Evolutionary conservation across 2,113 vertebrate species (phyloP).

Genomic region (Oryzias celebensis): DNA sequence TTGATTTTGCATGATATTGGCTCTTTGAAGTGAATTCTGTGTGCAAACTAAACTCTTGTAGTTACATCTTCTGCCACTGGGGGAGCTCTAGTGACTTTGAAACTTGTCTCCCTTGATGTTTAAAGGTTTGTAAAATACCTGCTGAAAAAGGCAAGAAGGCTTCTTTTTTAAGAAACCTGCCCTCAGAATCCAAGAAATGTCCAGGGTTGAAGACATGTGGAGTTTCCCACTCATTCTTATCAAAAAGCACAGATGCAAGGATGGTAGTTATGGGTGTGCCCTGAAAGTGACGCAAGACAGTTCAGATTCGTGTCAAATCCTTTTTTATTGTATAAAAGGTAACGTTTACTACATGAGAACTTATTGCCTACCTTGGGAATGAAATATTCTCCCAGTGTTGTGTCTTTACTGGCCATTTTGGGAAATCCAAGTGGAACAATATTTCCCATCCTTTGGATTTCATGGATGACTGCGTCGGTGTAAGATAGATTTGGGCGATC

Average conservation of each 20-base stretch:
- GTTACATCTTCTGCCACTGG: not conserved
- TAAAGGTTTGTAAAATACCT: conserved; percentile 63
- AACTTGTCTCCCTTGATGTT: no score
- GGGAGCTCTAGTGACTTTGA: no score
- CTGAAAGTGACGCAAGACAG: conserved; percentile 51
- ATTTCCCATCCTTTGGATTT: conserved; percentile 79
- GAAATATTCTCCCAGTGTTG: conserved; percentile 68
- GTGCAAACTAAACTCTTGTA: no score
- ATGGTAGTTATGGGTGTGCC: conserved; percentile 61
- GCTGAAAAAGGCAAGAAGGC: conserved; percentile 87
- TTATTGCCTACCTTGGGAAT: conserved; percentile 78
- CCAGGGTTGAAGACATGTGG: conserved; percentile 84
- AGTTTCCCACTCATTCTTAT: conserved; percentile 82
- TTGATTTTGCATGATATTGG: no score
- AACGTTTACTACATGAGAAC: not conserved
- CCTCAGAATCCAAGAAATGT: conserved; percentile 85
- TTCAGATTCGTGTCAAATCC: not conserved
- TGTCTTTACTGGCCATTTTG: conserved; percentile 67
- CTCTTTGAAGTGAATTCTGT: no score
- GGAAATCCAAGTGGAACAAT: conserved; percentile 76
- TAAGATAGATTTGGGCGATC: conserved; percentile 81
- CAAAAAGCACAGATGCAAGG: conserved; percentile 81
- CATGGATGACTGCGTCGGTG: conserved; percentile 83
- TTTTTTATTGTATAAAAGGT: not conserved
- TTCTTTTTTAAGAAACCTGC: conserved; percentile 80